Conservation (phyloP, 2,113 vertebrate species). For the Sus scrofa region T2T-Sscrofa CM000816.6:87498001-87498500, state of each 20-base stretch:
- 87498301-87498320: constrained; percentile 92
- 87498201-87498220: constrained; percentile 93
- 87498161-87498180: constrained; percentile 94
- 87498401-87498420: constrained; percentile 83
- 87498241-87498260: constrained; percentile 91
- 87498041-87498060: constrained; percentile 87
- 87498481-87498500: constrained; percentile 76
- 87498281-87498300: constrained; percentile 90
- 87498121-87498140: constrained; percentile 84
- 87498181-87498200: constrained; percentile 94
- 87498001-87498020: constrained; percentile 75
- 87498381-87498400: constrained; percentile 81
- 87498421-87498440: constrained; percentile 78
- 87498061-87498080: constrained; percentile 81
- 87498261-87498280: constrained; percentile 88
- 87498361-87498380: constrained; percentile 86
- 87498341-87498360: constrained; percentile 90
- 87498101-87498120: constrained; percentile 85
- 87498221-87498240: constrained; percentile 91
- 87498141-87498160: constrained; percentile 86
- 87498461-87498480: constrained; percentile 76
- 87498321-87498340: constrained; percentile 92
- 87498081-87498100: constrained; percentile 85
- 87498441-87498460: constrained; percentile 85
- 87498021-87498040: constrained; percentile 81